A percentile compares a stretch with the other conserved stretches of the same genome.
These are phyloP conservation scores for Aproaerema taeniolella DNA, from an alignment of 2,888 invertebrate genomes.

Conservation along the genomic window DNA sequence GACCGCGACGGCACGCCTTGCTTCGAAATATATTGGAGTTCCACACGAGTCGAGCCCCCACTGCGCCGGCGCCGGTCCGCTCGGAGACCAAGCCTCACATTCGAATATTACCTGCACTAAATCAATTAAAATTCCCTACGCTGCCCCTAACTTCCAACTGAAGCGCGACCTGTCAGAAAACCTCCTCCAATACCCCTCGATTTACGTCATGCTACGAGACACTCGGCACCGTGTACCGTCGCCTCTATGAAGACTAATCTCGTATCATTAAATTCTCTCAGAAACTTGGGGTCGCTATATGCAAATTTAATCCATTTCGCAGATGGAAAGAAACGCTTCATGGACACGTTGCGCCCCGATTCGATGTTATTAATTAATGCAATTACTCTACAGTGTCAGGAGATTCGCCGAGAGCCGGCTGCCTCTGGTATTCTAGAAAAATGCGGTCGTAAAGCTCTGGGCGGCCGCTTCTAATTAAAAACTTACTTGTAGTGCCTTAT, in stretches of 20 bases:
- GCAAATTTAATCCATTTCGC: constrained; percentile 45
- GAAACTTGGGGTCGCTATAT: constrained; percentile 18
- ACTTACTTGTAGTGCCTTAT: constrained; percentile 55
- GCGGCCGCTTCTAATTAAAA: constrained; percentile 65
- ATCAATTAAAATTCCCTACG: constrained; percentile 58
- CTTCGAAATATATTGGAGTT: constrained; percentile 41
- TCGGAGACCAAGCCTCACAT: constrained; percentile 17
- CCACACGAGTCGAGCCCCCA: constrained; percentile 35
- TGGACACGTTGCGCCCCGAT: constrained; percentile 41
- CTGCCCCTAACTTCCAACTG: constrained; percentile 27
- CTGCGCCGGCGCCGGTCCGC: constrained; percentile 23
- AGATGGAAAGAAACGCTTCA: constrained; percentile 37
- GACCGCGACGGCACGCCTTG: constrained; percentile 14
- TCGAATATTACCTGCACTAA: constrained; percentile 36
- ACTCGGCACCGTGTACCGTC: no score
- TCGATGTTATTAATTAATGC: constrained; percentile 61
- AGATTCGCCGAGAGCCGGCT: constrained; percentile 57
- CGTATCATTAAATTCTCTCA: constrained; percentile 27
- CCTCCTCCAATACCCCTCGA: constrained; percentile 26
- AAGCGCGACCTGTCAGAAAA: constrained; percentile 27
- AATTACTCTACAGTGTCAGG: constrained; percentile 58
- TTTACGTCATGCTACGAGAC: constrained; percentile 7
- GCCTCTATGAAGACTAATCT: constrained; percentile 30
- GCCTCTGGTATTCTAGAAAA: constrained; percentile 60
- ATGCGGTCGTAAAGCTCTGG: constrained; percentile 62